phyloP scores from a whole-genome alignment of 53 echinoderm and acorn worm species.

The Patiria pectinifera region DNA sequence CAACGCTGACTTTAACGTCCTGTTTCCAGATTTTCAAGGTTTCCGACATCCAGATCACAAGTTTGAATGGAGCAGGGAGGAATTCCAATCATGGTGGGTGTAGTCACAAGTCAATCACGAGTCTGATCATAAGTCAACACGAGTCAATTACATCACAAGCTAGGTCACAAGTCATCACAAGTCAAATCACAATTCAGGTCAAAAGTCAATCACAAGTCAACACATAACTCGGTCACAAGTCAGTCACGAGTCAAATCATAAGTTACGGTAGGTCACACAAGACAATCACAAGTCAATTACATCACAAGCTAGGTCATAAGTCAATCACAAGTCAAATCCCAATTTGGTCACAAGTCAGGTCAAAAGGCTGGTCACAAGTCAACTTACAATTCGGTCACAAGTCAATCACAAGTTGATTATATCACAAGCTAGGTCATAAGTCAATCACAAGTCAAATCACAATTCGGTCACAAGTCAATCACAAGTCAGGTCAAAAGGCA shows the following conservation, averaged over 20 bases:
- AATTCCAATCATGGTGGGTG: slow-evolving; percentile 88
- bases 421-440: background rate
- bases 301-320: no score
- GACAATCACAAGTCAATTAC: no score
- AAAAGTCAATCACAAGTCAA: background rate
- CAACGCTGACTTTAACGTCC: slow-evolving; percentile 93
- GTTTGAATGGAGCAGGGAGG: slow-evolving; percentile 96
- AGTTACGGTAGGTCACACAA: no score
- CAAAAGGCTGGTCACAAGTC: no score
- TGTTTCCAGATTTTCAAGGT: slow-evolving; percentile 70
- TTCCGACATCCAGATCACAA: slow-evolving; percentile 97
- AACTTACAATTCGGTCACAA: no score
- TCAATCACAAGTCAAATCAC: background rate
- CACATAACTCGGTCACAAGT: no score
- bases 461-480: no score
- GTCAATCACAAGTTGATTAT: background rate
- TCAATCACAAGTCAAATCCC: no score
- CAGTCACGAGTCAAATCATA: no score
- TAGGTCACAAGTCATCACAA: background rate
- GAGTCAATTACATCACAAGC: no score
- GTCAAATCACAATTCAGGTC: background rate
- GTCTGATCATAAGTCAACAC: background rate
- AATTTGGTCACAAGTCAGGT: no score
- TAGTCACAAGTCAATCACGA: background rate
- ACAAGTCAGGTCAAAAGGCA: no score